A percentile compares a stretch with the other conserved stretches of the same genome.
phyloP scores from a whole-genome alignment of 35 echinoderm and acorn worm genomes.

The Eucidaris tribuloides region DNA sequence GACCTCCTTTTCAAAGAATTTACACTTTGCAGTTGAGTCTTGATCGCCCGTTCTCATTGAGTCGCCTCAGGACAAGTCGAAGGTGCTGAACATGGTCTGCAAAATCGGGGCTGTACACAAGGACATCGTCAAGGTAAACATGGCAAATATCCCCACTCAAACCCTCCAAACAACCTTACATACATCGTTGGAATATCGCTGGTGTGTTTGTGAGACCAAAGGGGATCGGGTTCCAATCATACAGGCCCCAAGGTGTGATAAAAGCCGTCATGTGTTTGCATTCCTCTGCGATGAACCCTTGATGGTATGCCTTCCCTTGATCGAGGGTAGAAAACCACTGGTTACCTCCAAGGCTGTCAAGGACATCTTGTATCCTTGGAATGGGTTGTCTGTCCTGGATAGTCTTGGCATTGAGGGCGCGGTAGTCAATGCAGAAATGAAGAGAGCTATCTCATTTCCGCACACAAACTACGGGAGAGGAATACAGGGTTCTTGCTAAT shows the following conservation, averaged over 20 bases:
- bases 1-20: too few relatives aligned
- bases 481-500: slow-evolving; percentile 7
- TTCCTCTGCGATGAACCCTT: slow-evolving; percentile 12
- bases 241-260: slow-evolving; percentile 46
- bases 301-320: slow-evolving; percentile 44
- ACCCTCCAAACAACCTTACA: slow-evolving; percentile 36
- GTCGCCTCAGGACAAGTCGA: slow-evolving; percentile 1
- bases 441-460: slow-evolving; percentile 29
- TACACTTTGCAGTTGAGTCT: too few relatives aligned
- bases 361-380: slow-evolving; percentile 19
- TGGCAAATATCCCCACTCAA: slow-evolving; percentile 2
- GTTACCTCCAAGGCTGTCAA: slow-evolving; percentile 14
- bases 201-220: slow-evolving; percentile 68
- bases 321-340: slow-evolving; percentile 39
- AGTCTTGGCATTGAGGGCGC: slow-evolving; percentile 31
- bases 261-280: slow-evolving; percentile 12
- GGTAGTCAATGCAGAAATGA: slow-evolving; percentile 38
- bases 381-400: slow-evolving; percentile 47
- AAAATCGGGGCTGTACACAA: slow-evolving; percentile 9
- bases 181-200: background rate
- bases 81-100: slow-evolving; percentile 21
- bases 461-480: slow-evolving; percentile 57
- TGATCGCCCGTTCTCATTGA: slow-evolving; percentile 6
- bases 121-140: slow-evolving; percentile 36
- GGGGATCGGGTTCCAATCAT: slow-evolving; percentile 44